These are phyloP conservation scores for Lampris megalopsis DNA, from an alignment of 2,113 vertebrate genomes.

Conservation along the genomic window DNA sequence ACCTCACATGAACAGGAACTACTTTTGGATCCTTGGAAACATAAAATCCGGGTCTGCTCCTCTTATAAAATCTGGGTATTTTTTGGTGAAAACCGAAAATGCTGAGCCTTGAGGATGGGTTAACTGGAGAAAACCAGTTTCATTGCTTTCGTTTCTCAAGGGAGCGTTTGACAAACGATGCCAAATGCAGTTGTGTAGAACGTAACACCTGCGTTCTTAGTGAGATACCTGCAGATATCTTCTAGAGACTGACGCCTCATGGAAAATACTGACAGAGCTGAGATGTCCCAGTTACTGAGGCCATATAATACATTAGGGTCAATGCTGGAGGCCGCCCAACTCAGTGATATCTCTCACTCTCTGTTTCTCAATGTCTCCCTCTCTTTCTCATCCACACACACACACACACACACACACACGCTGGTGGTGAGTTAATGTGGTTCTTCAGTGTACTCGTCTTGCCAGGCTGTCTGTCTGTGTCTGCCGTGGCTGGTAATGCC, in stretches of 20 bases:
- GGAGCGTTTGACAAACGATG: no score
- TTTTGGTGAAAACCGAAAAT: no score
- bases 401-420: background rate
- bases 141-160: background rate
- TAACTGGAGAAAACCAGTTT: no score
- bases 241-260: conserved; percentile 4
- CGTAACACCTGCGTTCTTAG: background rate
- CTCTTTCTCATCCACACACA: background rate
- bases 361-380: background rate
- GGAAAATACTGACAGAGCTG: background rate
- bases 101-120: no score
- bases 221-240: background rate
- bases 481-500: background rate
- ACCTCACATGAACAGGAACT: no score
- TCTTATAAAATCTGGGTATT: no score
- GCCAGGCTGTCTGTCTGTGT: background rate
- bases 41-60: no score
- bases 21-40: no score
- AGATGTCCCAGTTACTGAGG: conserved; percentile 8
- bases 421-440: background rate
- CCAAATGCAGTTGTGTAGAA: no score
- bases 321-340: conserved; percentile 3
- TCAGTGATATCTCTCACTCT: background rate
- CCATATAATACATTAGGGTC: conserved; percentile 17
- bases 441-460: background rate